Percentiles rank a stretch among this genome's conserved stretches.
These are phyloP conservation scores for Piscicola geometra DNA, from an alignment of 2,888 invertebrate species.

Conservation along the genomic window DNA sequence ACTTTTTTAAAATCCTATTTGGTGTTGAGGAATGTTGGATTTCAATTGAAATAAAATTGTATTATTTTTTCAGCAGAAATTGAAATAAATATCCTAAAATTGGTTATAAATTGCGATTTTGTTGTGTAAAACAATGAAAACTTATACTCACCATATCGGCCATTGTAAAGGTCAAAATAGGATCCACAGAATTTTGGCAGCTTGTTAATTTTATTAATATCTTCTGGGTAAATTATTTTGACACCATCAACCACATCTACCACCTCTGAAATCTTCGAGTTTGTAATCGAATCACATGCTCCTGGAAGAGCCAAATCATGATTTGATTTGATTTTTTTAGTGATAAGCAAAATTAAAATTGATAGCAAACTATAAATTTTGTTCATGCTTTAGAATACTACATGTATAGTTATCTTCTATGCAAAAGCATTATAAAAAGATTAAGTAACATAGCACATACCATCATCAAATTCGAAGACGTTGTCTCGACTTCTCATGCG, in stretches of 20 bases:
- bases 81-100: background rate
- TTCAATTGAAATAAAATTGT: too few species aligned
- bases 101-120: background rate
- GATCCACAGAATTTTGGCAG: conserved; percentile 21
- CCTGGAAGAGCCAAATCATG: too few species aligned
- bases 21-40: too few species aligned
- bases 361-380: too few species aligned
- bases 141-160: background rate
- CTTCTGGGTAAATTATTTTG: background rate
- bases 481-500: background rate
- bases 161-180: conserved; percentile 12
- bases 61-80: background rate
- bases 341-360: too few species aligned
- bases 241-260: too few species aligned
- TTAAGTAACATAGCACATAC: background rate
- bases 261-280: too few species aligned
- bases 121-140: background rate
- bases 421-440: too few species aligned
- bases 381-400: too few species aligned
- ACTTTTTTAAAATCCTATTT: too few species aligned
- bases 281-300: background rate
- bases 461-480: background rate
- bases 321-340: too few species aligned
- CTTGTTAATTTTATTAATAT: background rate
- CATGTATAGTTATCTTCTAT: background rate